Evolutionary conservation across 2,113 vertebrate genomes (phyloP).

Genomic region (Hippopotamus amphibius): DNA sequence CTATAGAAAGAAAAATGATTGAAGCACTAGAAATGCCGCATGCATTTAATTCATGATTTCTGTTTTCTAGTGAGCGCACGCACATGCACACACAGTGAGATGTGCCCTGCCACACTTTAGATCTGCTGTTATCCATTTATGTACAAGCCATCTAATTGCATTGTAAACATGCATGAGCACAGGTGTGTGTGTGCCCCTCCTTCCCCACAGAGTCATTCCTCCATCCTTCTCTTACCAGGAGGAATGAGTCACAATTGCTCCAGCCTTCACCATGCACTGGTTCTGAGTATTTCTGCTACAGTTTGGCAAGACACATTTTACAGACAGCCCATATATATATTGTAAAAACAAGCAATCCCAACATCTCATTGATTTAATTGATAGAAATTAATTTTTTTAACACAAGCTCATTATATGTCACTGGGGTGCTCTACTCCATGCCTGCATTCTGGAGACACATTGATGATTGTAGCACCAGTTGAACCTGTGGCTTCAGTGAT

Average conservation of each 20-base stretch:
- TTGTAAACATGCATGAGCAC: neutral
- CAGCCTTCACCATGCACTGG: neutral
- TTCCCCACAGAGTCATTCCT: neutral
- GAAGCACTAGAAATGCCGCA: neutral
- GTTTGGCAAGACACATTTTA: neutral
- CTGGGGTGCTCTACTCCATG: neutral
- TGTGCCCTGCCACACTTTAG: neutral
- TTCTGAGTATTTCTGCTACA: neutral
- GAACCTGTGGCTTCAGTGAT: neutral
- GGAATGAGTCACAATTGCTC: neutral
- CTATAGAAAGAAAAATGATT: neutral
- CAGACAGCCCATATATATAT: neutral
- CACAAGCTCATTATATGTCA: neutral
- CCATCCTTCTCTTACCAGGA: neutral
- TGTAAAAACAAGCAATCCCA: neutral
- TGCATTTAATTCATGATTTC: neutral
- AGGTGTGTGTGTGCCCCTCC: neutral
- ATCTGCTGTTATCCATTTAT: neutral
- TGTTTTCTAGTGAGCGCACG: neutral
- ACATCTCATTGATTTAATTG: neutral
- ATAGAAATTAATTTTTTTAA: constrained; percentile 1
- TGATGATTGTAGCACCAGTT: neutral
- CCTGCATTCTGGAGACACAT: neutral
- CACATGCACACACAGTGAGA: rapidly evolving
- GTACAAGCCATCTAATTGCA: neutral